Evolutionary conservation across 2,888 invertebrate species (phyloP), one percentile per base, ranked within the genome.

Genomic region (Drosophila pseudotakahashii): DNA sequence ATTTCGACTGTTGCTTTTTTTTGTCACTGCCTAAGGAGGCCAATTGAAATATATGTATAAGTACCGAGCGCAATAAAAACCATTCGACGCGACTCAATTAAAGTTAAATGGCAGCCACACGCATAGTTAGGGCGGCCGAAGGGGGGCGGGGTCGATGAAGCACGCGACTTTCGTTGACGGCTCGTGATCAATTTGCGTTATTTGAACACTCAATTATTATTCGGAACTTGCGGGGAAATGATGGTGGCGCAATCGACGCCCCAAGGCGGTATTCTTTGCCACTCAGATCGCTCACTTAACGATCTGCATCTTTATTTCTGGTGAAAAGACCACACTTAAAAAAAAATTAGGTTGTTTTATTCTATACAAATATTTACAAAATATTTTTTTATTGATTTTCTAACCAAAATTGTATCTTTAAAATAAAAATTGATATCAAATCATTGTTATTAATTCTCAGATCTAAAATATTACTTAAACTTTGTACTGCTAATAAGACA

Each of bases 81-180:
- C 73, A 75, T 60, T 72, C 63, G 78, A 54, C 72, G 78, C 81
- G 75, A 81, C 73, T 90, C 75, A 88, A 89, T 89, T 89, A 82
- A 89, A 88, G 88, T 78, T 85, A 89, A 82, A 69, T 77, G 86
- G 50, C 58, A 73, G 51, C 61, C 63, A 51, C 68, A 73, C 66
- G 60, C 66, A 72, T 42, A 57, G 59, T 23, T 32, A 14, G 62
- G 61, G 36, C 23, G 64, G 55, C 39, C 39, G 9, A n/a, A 23
- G 41, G 39, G 48, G 14, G 42, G 39, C n/a, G 42, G 57, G 9
- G 14, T 16, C 34, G 26, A 26, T 50, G 39, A 41, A 57, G 73
- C 86, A 88, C 86, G 86, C 88, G 86, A 86, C 83, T 79, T 68
- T 58, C 37, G 59, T 64, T 64, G 45, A 47, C 44, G 53, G 60